These are phyloP conservation scores for Leistus spinibarbis DNA, from an alignment of 2,888 invertebrate genomes.

Conservation along the genomic window DNA sequence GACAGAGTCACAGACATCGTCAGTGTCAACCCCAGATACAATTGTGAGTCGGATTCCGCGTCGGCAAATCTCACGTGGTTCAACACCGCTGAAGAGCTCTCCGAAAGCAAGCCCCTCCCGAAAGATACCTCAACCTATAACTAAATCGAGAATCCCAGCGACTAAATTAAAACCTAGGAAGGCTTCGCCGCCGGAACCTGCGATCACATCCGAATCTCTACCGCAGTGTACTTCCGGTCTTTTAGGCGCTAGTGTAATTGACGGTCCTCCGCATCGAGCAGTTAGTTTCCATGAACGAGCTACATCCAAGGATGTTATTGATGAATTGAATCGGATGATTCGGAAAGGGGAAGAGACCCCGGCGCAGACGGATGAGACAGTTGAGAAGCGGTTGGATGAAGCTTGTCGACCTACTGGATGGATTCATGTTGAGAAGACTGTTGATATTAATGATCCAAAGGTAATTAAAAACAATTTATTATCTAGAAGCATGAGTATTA, in stretches of 20 bases:
- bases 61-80: constrained; percentile 43
- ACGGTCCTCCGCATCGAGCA: constrained; percentile 63
- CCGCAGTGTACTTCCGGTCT: constrained; percentile 53
- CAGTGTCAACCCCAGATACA: constrained; percentile 74
- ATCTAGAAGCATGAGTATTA: constrained; percentile 21
- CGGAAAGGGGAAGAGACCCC: constrained; percentile 61
- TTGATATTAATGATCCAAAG: constrained; percentile 80
- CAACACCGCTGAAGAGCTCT: constrained; percentile 36
- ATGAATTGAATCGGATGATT: constrained; percentile 72
- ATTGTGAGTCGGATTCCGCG: constrained; percentile 67
- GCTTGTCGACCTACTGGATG: constrained; percentile 77
- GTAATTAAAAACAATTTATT: constrained; percentile 57
- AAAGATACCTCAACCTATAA: constrained; percentile 29
- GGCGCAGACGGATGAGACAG: constrained; percentile 41
- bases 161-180: constrained; percentile 48
- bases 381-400: constrained; percentile 61
- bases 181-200: constrained; percentile 42
- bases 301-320: constrained; percentile 77
- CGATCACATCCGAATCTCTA: constrained; percentile 54
- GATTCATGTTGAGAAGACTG: constrained; percentile 79
- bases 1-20: constrained; percentile 70
- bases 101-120: constrained; percentile 40
- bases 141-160: constrained; percentile 51
- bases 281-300: constrained; percentile 76
- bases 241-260: constrained; percentile 54